Evolutionary conservation across 2,797 vertebrate genomes (phyloP), one percentile per base, ranked within the genome.

Genomic region (Picus viridis): DNA sequence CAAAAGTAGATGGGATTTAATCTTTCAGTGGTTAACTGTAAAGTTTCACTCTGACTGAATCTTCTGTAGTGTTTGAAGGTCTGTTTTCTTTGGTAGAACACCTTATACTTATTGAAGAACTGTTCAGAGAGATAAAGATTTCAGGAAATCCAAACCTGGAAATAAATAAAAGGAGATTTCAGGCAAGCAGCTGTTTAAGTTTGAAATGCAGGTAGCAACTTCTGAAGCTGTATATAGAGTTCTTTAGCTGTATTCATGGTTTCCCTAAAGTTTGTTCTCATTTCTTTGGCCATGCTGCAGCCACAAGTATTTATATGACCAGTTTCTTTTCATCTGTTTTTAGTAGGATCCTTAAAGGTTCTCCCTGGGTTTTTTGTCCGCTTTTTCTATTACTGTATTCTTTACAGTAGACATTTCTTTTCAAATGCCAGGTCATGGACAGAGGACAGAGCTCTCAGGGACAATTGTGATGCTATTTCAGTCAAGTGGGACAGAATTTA

Each of bases 241-340:
- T 74, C 34, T 56, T 58, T 65, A 47, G 1, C 2, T 54, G 1
- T 47, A 47, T 43, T 78, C 14, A 36, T 43, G 72, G 17, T 39
- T 2, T 0, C 7, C 71, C 23, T 49, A 6, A 70, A 27, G 2
- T 39, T 29, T 65, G 2, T 18, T 86, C 13, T 63, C 27, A 9
- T 63, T 76, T 87, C 54, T 29, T 70, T 8, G 0, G 2, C 5
- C 29, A 14, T 53, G 7, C 39, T 73, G 39, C 17, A 56, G 9
- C 7, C 3, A 3, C 6, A 18, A 0, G 0, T 56, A 32, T 10
- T 73, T 58, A 10, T 0, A 1, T 32, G 6, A 45, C 61, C 39
- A 39, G 18, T 49, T 86, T 70, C 34, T 18, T 76, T 81, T 83
- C 1, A 36, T 36, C 20, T 78, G 1, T 6, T 45, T 86, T 88